Base-by-base conservation (phyloP, 1,140 invertebrate species). In the Eriocheir sinensis region DNA sequence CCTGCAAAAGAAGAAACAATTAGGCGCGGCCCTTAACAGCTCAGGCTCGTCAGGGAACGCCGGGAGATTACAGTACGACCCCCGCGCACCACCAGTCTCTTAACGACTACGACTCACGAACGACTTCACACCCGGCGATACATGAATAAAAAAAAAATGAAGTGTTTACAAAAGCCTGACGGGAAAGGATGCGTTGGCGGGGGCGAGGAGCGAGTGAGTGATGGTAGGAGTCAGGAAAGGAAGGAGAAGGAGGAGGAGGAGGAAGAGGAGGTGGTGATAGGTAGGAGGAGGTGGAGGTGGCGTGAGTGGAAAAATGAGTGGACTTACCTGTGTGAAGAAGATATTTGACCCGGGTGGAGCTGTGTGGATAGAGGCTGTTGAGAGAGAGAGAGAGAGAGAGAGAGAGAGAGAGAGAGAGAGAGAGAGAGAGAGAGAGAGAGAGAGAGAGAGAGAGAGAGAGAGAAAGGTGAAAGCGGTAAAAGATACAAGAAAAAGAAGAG, bases 1-100 rank as follows among this genome's bases (percentile, higher is more conserved):
- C 60, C 89, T 38, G 30, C n/a, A 72, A 32, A 53, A 36, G 53
- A 90, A 72, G 53, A 90, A 90, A 90, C 89, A 90, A 90, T 90
- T 90, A 90, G 32, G 15, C 36, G 53, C 15, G 48, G 89, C 72
- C 89, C 48, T 90, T 90, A 90, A 72, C 48, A 72, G 60, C 38
- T 34, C 27, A 3, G 30, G 60, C 48, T 90, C 89, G 89, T 90
- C 72, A 38, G 60, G 89, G 30, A 41, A 32, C 36, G 48, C 34
- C 41, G 32, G 88, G 9, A 27, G 30, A 72, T 90, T 72, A 72
- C 89, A 15, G n/a, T 15, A 89, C 89, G 48, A 90, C 53, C 44
- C 44, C 88, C 44, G 27, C 48, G 48, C 48, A 17, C 40, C 38
- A 41, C 3, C n/a, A n/a, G n/a, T n/a, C n/a, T 48, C 27, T n/a